These are phyloP conservation scores for Aplocera efformata DNA, from an alignment of 2,888 invertebrate genomes.

Conservation along the genomic window DNA sequence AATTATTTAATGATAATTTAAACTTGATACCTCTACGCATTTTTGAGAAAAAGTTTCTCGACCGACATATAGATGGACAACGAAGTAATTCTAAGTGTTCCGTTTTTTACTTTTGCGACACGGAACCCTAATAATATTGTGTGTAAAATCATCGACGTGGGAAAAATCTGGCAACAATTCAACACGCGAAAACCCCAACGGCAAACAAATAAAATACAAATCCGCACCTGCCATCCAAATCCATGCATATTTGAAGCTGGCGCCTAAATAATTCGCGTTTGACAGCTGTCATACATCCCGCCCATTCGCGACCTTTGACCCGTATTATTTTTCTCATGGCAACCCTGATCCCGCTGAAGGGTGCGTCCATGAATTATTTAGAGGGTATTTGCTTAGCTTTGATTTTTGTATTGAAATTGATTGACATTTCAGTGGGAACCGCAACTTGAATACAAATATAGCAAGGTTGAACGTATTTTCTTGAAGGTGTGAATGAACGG, in stretches of 20 bases:
- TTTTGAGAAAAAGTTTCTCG: too few relatives aligned
- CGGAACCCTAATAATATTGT: too few relatives aligned
- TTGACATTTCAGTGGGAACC: conserved; percentile 5
- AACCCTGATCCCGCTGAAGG: conserved; percentile 25
- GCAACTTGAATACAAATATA: neutral
- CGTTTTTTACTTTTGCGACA: too few relatives aligned
- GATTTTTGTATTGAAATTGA: conserved; percentile 19
- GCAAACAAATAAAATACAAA: conserved; percentile 5
- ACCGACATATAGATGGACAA: too few relatives aligned
- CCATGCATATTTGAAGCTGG: conserved; percentile 12
- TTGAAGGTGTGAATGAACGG: too few relatives aligned
- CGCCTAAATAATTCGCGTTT: conserved; percentile 53
- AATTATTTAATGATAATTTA: too few relatives aligned
- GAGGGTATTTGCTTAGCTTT: conserved; percentile 12
- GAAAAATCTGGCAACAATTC: too few relatives aligned
- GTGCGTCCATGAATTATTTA: conserved; percentile 27
- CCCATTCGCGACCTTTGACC: conserved; percentile 45
- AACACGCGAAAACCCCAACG: too few relatives aligned
- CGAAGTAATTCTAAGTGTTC: too few relatives aligned
- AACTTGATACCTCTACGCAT: too few relatives aligned
- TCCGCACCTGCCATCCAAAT: conserved; percentile 5
- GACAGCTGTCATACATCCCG: conserved; percentile 63
- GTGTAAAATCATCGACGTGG: too few relatives aligned
- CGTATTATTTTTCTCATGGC: conserved; percentile 48
- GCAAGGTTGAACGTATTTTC: too few relatives aligned